phyloP scores from a whole-genome alignment of 2,888 invertebrate species.

The Tineola bisselliella region DNA sequence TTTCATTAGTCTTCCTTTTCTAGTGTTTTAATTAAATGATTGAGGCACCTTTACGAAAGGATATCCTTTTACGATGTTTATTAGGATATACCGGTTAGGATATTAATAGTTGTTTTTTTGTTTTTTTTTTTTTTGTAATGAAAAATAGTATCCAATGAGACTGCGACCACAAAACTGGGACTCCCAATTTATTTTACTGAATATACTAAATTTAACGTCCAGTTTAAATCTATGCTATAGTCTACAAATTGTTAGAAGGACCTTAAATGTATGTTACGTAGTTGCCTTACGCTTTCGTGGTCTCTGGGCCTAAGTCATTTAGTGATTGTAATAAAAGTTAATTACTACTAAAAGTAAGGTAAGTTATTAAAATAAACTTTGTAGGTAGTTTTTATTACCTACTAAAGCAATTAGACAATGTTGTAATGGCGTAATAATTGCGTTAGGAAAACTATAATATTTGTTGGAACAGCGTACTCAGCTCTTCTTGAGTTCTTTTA shows the following conservation, averaged over 20 bases:
- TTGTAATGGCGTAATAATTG: neutral
- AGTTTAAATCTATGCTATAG: no score
- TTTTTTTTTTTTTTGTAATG: neutral
- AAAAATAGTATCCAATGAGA: neutral
- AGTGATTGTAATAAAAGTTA: neutral
- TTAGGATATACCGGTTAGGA: neutral
- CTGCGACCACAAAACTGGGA: no score
- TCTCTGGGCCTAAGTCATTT: neutral
- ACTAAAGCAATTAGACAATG: constrained; percentile 2
- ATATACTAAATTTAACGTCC: no score
- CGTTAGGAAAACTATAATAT: neutral
- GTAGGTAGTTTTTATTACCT: neutral
- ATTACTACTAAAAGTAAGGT: neutral
- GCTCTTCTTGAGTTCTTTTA: no score
- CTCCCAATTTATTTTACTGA: no score
- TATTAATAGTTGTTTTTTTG: neutral
- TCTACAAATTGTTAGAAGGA: no score
- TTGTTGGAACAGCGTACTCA: no score
- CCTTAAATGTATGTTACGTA: no score
- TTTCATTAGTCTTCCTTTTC: neutral
- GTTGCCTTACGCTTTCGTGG: no score
- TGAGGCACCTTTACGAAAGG: constrained; percentile 27
- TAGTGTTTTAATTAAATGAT: constrained; percentile 47
- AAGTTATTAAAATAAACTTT: neutral
- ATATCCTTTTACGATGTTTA: neutral